phyloP scores from a whole-genome alignment of 2,888 invertebrate species.

The Odontocerum albicorne region DNA sequence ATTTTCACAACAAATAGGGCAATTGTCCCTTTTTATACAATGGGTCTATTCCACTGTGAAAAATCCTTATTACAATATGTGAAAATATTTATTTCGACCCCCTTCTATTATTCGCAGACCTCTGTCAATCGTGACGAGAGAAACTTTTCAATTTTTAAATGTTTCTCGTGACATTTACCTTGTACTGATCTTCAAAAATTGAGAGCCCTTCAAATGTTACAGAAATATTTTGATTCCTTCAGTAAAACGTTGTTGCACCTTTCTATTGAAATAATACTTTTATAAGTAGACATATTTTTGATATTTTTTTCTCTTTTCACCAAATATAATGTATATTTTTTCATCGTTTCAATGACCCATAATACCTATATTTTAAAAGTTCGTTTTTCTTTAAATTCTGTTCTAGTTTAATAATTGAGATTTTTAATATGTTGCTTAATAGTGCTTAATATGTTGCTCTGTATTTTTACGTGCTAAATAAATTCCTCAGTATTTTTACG shows the following conservation, averaged over 20 bases:
- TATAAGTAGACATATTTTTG: too few relatives aligned
- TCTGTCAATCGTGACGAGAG: slow-evolving; percentile 3
- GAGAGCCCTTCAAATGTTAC: slow-evolving; percentile 20
- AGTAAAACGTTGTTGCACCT: not conserved
- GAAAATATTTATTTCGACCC: slow-evolving; percentile 15
- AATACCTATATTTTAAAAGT: too few relatives aligned
- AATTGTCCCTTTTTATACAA: slow-evolving; percentile 18
- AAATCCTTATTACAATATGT: slow-evolving; percentile 12
- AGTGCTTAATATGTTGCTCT: too few relatives aligned
- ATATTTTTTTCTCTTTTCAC: too few relatives aligned
- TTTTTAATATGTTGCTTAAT: too few relatives aligned
- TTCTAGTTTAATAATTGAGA: too few relatives aligned
- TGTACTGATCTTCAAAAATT: slow-evolving; percentile 3
- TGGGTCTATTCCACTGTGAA: slow-evolving; percentile 2
- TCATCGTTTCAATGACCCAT: too few relatives aligned
- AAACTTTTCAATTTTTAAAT: not conserved
- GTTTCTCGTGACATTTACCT: slow-evolving; percentile 11
- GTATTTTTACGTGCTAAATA: too few relatives aligned
- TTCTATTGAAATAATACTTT: too few relatives aligned
- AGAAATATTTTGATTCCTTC: slow-evolving; percentile 7
- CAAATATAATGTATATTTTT: too few relatives aligned
- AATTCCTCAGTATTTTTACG: too few relatives aligned
- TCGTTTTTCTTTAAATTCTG: too few relatives aligned
- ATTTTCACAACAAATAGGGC: slow-evolving; percentile 24
- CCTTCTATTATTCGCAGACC: slow-evolving; percentile 5